Evolutionary conservation across 1,140 invertebrate genomes (phyloP).

Genomic region (Agraylea sexmaculata): DNA sequence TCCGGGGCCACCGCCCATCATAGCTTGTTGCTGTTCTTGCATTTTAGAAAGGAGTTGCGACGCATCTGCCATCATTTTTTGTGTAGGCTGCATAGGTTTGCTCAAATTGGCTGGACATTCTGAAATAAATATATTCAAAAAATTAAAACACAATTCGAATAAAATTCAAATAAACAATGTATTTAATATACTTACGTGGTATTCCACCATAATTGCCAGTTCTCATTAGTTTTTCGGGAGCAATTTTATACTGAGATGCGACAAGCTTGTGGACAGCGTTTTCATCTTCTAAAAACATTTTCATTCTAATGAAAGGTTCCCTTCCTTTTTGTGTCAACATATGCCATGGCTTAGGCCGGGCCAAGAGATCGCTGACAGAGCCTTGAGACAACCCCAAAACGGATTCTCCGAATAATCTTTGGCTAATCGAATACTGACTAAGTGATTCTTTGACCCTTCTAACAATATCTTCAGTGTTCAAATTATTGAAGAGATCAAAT

Average conservation of each 20-base stretch:
- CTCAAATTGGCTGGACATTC: slow-evolving; percentile 57
- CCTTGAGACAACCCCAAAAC: slow-evolving; percentile 94
- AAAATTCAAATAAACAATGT: neutral
- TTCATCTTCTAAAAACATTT: slow-evolving; percentile 94
- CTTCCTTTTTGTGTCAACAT: slow-evolving; percentile 95
- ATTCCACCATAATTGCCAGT: slow-evolving; percentile 83
- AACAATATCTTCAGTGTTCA: slow-evolving; percentile 98
- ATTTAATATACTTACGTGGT: slow-evolving; percentile 51
- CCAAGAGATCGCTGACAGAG: slow-evolving; percentile 87
- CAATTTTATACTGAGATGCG: slow-evolving; percentile 94
- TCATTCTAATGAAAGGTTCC: slow-evolving; percentile 96
- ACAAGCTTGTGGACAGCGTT: slow-evolving; percentile 94
- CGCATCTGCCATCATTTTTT: slow-evolving; percentile 58
- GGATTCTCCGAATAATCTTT: slow-evolving; percentile 94
- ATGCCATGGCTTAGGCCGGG: slow-evolving; percentile 92
- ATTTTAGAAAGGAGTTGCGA: slow-evolving; percentile 58
- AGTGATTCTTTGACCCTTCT: slow-evolving; percentile 95
- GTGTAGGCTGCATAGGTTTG: slow-evolving; percentile 63
- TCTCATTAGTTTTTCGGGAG: slow-evolving; percentile 89
- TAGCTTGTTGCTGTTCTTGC: slow-evolving; percentile 48
- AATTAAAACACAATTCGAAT: neutral
- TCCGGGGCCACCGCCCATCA: slow-evolving; percentile 29
- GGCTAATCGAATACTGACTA: slow-evolving; percentile 96
- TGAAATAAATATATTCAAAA: slow-evolving; percentile 27
- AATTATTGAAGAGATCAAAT: slow-evolving; percentile 95